Base-by-base conservation (phyloP, 2,888 invertebrate species). In the Meteorus cinctellus region DNA sequence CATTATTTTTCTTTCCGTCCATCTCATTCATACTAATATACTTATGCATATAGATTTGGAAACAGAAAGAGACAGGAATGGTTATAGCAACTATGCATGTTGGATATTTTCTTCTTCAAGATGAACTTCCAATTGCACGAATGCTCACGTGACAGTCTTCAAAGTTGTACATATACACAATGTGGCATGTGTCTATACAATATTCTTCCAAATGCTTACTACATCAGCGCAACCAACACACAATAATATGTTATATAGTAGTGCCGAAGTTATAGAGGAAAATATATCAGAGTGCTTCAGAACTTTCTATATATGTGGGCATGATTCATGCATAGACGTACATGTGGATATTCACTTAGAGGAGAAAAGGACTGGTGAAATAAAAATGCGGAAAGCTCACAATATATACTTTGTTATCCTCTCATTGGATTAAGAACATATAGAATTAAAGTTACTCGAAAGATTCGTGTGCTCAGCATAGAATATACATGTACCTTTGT, bases 361-460 rank as follows among this genome's bases (percentile, higher is more conserved):
- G 48, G 45, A 60, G 60, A 45, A 41, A 12, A 34, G 60, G 24
- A 55, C 8, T 55, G 19, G 1, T n/a, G n/a, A 19, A 55, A 55
- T 55, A 55, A 19, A 19, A n/a, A 55, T 62, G 66, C 67, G 66
- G 71, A 76, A 76, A 76, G 77, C 77, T 63, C 74, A 59, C 60
- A 72, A 69, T 75, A 77, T 48, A 16, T 76, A 79, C 77, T 79
- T 71, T 74, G 77, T 79, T 77, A 79, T 77, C 76, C 77, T 76
- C 79, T 79, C 79, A 79, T 79, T 77, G 75, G 71, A 63, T 75
- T 77, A 76, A 77, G 79, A 79, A 77, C 76, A 77, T 75, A 73
- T 74, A 74, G 76, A 73, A 73, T 59, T 59, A 74, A 69, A 77
- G 72, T 79, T 79, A 77, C 77, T 78, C 77, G 59, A 41, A 59